phyloP scores from a whole-genome alignment of 2,797 vertebrate genomes.

The Xiphorhynchus erythropygius region DNA sequence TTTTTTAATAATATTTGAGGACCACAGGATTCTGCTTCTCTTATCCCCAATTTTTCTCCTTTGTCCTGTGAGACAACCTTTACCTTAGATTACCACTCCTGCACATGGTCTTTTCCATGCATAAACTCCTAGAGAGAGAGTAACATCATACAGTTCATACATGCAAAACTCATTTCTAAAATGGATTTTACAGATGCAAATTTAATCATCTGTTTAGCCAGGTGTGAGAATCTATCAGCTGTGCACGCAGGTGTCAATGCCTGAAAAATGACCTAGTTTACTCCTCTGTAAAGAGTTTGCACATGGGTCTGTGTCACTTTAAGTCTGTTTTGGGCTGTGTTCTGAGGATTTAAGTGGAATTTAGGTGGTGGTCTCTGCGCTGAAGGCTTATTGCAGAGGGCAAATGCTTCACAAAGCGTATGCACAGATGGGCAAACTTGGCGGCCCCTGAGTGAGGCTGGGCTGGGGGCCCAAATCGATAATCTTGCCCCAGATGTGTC shows the following conservation, averaged over 20 bases:
- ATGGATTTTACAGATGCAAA: slow-evolving; percentile 31
- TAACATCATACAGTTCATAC: not conserved
- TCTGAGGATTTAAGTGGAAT: not conserved
- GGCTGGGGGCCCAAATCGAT: not conserved
- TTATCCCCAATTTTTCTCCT: not conserved
- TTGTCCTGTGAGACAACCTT: not conserved
- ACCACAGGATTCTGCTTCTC: not conserved
- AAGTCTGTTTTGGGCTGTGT: not conserved
- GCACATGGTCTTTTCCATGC: not conserved
- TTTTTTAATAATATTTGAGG: not conserved
- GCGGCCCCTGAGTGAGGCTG: not conserved
- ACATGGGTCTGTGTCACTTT: not conserved
- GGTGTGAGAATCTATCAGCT: slow-evolving; percentile 56
- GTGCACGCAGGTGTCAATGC: not conserved
- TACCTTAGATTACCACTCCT: not conserved
- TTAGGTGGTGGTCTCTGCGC: not conserved
- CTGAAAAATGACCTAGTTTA: not conserved
- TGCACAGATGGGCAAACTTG: slow-evolving; percentile 44
- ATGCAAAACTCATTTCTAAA: not conserved
- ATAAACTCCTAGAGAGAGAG: not conserved
- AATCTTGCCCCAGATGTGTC: slow-evolving; percentile 44
- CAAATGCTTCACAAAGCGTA: not conserved
- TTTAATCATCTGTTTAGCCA: slow-evolving; percentile 41
- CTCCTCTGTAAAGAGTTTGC: not conserved
- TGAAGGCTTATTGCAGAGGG: not conserved